These are phyloP conservation scores for Hystrix cristata DNA, from an alignment of 2,113 vertebrate genomes.

Conservation along the genomic window DNA sequence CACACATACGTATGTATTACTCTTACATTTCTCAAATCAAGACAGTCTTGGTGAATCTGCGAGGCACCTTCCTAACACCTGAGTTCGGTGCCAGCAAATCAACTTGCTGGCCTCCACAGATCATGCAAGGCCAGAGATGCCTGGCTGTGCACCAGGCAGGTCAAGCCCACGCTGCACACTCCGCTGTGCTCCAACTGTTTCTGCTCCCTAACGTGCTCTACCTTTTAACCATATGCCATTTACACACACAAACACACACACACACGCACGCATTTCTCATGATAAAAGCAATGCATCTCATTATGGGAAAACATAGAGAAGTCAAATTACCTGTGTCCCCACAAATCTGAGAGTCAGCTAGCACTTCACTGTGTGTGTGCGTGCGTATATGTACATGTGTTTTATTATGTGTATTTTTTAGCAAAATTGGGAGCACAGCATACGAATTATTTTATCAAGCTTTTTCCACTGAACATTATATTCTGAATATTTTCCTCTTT, in stretches of 20 bases:
- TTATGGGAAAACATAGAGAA: constrained; percentile 38
- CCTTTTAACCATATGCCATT: constrained; percentile 38
- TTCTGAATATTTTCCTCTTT: constrained; percentile 31
- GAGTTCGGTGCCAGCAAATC: neutral
- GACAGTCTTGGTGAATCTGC: neutral
- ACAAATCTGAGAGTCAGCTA: neutral
- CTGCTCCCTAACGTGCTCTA: neutral
- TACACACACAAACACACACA: neutral
- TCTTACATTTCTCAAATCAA: constrained; percentile 21
- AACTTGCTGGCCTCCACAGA: neutral
- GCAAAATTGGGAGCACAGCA: constrained; percentile 19
- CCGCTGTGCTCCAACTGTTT: neutral
- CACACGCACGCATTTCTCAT: neutral
- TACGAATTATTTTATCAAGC: neutral
- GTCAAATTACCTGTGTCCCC: neutral
- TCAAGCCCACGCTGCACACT: neutral
- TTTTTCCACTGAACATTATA: constrained; percentile 53
- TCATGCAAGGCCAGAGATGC: neutral
- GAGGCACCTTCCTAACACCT: neutral
- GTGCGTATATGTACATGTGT: neutral
- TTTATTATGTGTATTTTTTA: neutral
- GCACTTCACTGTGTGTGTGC: neutral
- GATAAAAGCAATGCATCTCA: neutral
- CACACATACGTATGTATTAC: neutral
- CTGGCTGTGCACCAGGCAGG: neutral